These are phyloP conservation scores for Drosophila erecta DNA, from an alignment of 1,140 invertebrate genomes.

Conservation along the genomic window DNA sequence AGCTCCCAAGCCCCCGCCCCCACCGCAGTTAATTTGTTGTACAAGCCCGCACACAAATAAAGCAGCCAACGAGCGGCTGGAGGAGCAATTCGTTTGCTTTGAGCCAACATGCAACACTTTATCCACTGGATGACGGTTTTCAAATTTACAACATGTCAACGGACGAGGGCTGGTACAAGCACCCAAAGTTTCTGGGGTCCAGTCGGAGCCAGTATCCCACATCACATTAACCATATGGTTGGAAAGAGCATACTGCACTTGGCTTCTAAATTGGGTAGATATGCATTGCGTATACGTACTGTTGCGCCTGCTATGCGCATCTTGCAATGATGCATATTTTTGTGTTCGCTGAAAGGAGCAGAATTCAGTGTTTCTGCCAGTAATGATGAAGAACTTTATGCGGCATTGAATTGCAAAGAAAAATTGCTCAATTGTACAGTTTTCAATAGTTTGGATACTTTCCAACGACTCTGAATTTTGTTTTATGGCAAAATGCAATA, in stretches of 20 bases:
- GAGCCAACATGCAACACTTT: slow-evolving; percentile 76
- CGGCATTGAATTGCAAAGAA: slow-evolving; percentile 25
- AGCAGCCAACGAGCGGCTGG: slow-evolving; percentile 58
- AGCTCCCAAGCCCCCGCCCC: slow-evolving; percentile 27
- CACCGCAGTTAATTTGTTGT: slow-evolving; percentile 79
- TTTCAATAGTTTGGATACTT: no score
- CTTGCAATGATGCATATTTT: not conserved
- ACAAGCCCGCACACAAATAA: slow-evolving; percentile 77
- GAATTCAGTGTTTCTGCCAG: slow-evolving; percentile 23
- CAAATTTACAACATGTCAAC: slow-evolving; percentile 80
- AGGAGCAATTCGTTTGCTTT: slow-evolving; percentile 72
- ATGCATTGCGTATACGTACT: slow-evolving; percentile 54
- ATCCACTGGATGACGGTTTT: slow-evolving; percentile 67
- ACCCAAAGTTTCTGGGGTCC: slow-evolving; percentile 7
- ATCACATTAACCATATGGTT: slow-evolving; percentile 64
- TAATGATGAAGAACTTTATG: slow-evolving; percentile 28
- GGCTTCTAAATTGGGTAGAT: slow-evolving; percentile 53
- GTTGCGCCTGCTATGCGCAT: slow-evolving; percentile 12
- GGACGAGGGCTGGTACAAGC: slow-evolving; percentile 10
- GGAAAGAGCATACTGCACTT: slow-evolving; percentile 20
- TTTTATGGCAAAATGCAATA: no score
- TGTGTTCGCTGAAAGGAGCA: slow-evolving; percentile 16
- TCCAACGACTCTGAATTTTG: no score
- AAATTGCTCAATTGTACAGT: not conserved
- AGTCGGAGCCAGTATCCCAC: slow-evolving; percentile 4